phyloP scores from a whole-genome alignment of 1,140 invertebrate genomes.

The Zaprionus davidi region DNA sequence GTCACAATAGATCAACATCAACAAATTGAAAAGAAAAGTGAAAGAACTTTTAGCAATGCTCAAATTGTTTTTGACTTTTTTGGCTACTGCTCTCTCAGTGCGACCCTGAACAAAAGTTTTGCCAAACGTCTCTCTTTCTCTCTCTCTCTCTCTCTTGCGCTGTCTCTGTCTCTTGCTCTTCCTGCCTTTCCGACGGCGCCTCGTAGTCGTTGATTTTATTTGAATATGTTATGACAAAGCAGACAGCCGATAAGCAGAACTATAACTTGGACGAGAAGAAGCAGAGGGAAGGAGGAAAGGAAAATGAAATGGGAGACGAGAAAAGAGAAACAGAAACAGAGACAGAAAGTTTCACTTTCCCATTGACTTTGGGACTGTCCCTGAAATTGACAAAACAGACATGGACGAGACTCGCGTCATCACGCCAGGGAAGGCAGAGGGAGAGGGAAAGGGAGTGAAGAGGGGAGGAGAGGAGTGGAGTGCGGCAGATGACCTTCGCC shows the following conservation, averaged over 20 bases:
- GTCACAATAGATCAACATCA: constrained; percentile 67
- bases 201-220: constrained; percentile 40
- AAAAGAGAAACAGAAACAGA: constrained; percentile 14
- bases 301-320: constrained; percentile 13
- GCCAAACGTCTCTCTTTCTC: background rate
- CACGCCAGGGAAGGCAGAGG: background rate
- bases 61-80: constrained; percentile 19
- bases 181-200: constrained; percentile 15
- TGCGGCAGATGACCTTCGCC: constrained; percentile 59
- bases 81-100: constrained; percentile 3
- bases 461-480: background rate
- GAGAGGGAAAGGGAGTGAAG: background rate
- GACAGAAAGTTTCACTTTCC: constrained; percentile 64
- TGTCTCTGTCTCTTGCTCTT: background rate
- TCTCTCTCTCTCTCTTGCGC: background rate
- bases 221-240: constrained; percentile 70
- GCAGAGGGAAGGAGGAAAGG: background rate
- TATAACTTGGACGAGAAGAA: constrained; percentile 23
- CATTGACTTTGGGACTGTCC: constrained; percentile 49
- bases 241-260: constrained; percentile 62
- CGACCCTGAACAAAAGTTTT: constrained; percentile 71
- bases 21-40: constrained; percentile 47
- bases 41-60: constrained; percentile 60
- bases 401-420: constrained; percentile 11
- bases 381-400: constrained; percentile 52